phyloP scores from a whole-genome alignment of 2,888 invertebrate genomes.

The Phlogophora meticulosa region DNA sequence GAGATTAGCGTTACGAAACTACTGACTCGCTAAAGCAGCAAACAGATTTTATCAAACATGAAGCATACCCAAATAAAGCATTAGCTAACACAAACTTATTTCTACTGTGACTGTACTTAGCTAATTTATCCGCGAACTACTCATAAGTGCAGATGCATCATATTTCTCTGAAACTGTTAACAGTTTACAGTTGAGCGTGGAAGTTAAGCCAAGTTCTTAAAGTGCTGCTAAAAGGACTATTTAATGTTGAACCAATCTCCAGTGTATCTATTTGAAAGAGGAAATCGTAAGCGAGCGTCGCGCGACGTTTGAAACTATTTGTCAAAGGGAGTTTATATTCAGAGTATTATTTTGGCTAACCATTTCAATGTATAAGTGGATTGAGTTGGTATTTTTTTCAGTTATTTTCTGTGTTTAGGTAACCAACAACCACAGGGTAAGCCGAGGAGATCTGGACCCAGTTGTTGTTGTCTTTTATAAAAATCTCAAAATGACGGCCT shows the following conservation, averaged over 20 bases:
- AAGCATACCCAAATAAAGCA: not conserved
- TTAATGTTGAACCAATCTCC: slow-evolving; percentile 52
- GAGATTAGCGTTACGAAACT: too few species aligned
- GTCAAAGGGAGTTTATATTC: slow-evolving; percentile 75
- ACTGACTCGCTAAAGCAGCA: too few species aligned
- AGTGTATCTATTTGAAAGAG: slow-evolving; percentile 59
- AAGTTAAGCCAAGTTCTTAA: slow-evolving; percentile 39
- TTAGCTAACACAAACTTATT: slow-evolving; percentile 13
- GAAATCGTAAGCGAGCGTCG: slow-evolving; percentile 62
- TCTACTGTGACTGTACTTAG: slow-evolving; percentile 4
- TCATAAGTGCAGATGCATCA: slow-evolving; percentile 35
- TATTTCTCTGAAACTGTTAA: slow-evolving; percentile 39
- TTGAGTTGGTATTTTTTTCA: slow-evolving; percentile 1
- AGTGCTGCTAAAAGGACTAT: slow-evolving; percentile 43
- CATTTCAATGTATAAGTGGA: slow-evolving; percentile 11
- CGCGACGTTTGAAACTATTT: slow-evolving; percentile 74
- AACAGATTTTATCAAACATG: not conserved
- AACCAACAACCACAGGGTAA: too few species aligned
- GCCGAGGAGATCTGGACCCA: too few species aligned
- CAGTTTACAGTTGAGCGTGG: slow-evolving; percentile 23
- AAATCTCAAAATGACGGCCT: too few species aligned
- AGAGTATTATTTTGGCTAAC: slow-evolving; percentile 38
- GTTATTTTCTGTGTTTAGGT: too few species aligned
- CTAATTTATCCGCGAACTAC: slow-evolving; percentile 22
- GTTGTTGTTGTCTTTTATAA: too few species aligned